Percentiles rank a stretch among this genome's conserved stretches.
Evolutionary conservation across 2,797 vertebrate genomes (phyloP).

Genomic region (Eidolon dupreanum): DNA sequence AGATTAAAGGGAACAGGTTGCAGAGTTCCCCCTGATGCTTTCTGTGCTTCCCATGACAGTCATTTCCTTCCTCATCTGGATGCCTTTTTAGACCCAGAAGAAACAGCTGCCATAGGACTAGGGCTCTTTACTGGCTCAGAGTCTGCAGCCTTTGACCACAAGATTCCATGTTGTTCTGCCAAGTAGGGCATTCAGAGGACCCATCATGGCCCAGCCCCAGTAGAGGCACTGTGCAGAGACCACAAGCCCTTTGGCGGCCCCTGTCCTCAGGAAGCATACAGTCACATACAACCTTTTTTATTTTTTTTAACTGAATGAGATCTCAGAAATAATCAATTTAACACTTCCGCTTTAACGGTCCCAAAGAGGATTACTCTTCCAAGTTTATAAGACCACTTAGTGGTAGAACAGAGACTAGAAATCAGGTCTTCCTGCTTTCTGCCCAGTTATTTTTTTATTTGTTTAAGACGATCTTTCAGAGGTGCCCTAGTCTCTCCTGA

Average conservation of each 20-base stretch:
- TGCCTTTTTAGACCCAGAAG: neutral
- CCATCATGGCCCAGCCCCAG: neutral
- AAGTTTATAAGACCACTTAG: neutral
- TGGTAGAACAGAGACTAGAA: neutral
- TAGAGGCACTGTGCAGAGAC: neutral
- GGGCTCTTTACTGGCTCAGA: neutral
- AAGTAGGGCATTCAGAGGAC: neutral
- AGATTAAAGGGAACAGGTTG: neutral
- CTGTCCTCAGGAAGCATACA: neutral
- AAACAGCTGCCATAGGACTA: neutral
- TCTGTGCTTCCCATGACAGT: neutral
- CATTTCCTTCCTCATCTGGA: slow-evolving; percentile 15
- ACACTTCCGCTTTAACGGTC: neutral
- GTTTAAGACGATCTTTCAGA: neutral
- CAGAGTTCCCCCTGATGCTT: neutral
- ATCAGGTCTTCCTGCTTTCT: neutral
- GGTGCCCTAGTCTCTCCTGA: neutral
- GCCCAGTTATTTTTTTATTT: neutral
- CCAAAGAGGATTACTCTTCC: neutral
- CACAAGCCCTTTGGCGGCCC: neutral
- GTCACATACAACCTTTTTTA: neutral
- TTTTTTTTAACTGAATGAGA: neutral
- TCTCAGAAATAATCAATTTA: neutral
- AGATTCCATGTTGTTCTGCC: neutral
- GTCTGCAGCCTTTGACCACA: neutral